Percentiles rank a stretch among this genome's conserved stretches.
phyloP scores from a whole-genome alignment of 35 echinoderm and acorn worm genomes.

The Apostichopus californicus region DNA sequence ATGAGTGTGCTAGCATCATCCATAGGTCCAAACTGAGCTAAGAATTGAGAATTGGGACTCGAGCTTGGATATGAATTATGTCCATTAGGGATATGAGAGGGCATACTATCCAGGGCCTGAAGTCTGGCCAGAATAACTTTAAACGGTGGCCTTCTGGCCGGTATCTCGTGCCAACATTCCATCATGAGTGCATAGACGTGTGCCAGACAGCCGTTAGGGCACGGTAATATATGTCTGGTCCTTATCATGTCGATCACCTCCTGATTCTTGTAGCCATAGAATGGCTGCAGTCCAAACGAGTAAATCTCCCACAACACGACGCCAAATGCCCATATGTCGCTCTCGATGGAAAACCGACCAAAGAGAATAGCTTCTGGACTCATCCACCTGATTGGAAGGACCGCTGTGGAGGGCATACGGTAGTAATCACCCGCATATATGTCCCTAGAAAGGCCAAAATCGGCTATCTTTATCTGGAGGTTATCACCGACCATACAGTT shows the following conservation, averaged over 20 bases:
- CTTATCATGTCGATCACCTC: slow-evolving; percentile 99
- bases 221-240: slow-evolving; percentile 81
- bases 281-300: slow-evolving; percentile 90
- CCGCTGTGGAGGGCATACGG: slow-evolving; percentile 76
- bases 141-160: slow-evolving; percentile 71
- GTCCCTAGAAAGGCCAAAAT: slow-evolving; percentile 94
- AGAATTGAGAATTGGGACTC: slow-evolving; percentile 67
- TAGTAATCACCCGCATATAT: slow-evolving; percentile 98
- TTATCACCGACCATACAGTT: slow-evolving; percentile 98
- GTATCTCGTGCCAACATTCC: slow-evolving; percentile 93
- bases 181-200: slow-evolving; percentile 97
- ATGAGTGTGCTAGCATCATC: slow-evolving; percentile 16
- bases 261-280: slow-evolving; percentile 94
- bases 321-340: slow-evolving; percentile 98
- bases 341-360: slow-evolving; percentile 89
- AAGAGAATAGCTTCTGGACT: slow-evolving; percentile 91
- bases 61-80: slow-evolving; percentile 75
- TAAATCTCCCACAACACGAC: slow-evolving; percentile 99
- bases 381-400: slow-evolving; percentile 97
- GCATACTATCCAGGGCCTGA: slow-evolving; percentile 80
- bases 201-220: slow-evolving; percentile 85
- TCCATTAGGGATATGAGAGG: slow-evolving; percentile 63
- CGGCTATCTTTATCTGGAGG: slow-evolving; percentile 90
- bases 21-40: slow-evolving; percentile 73
- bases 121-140: slow-evolving; percentile 75